A percentile compares a stretch with the other conserved stretches of the same genome.
These are phyloP conservation scores for Muscicapa adusta DNA, from an alignment of 2,113 vertebrate species.

Conservation along the genomic window DNA sequence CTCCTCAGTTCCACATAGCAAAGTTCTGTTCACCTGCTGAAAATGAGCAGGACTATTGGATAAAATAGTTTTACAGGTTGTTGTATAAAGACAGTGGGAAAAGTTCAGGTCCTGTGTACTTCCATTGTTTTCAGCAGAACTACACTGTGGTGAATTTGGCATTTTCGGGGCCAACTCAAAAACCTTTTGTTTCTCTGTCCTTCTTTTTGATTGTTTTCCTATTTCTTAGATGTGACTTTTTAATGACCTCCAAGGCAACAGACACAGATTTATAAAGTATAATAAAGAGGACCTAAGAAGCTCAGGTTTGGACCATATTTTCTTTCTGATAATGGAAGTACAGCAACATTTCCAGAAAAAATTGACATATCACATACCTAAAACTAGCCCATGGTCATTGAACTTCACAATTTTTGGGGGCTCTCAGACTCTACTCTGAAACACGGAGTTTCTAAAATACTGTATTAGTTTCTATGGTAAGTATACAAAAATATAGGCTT, in stretches of 20 bases:
- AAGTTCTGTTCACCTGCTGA: neutral
- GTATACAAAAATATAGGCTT: neutral
- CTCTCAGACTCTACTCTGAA: neutral
- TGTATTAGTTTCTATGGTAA: neutral
- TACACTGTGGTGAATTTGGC: neutral
- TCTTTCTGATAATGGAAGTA: neutral
- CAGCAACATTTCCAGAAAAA: neutral
- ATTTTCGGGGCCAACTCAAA: neutral
- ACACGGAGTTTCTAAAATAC: neutral
- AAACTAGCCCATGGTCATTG: neutral
- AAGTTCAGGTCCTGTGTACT: slow-evolving; percentile 5
- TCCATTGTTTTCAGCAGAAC: neutral
- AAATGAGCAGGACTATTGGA: neutral
- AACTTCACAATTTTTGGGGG: neutral
- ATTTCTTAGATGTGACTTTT: neutral
- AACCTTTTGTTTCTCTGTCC: neutral
- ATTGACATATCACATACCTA: neutral
- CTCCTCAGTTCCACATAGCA: neutral
- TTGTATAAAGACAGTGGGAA: neutral
- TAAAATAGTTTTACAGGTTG: neutral
- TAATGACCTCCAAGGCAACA: neutral
- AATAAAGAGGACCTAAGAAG: neutral
- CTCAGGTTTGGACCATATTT: neutral
- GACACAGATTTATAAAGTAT: neutral
- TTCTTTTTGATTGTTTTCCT: neutral